These are phyloP conservation scores for Atta colombica DNA, from an alignment of 1,140 invertebrate species.

Conservation along the genomic window DNA sequence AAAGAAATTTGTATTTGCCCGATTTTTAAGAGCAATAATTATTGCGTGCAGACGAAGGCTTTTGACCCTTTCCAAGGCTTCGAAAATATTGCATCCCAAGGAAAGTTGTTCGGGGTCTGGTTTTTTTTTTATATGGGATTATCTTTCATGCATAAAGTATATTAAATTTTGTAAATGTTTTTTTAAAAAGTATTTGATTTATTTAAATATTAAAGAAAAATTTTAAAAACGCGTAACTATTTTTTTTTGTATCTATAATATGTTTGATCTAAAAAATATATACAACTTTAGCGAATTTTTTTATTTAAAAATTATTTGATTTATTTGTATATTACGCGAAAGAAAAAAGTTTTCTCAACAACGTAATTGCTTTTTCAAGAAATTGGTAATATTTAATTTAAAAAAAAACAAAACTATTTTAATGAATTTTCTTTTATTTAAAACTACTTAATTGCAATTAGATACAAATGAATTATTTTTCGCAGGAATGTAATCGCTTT, in stretches of 20 bases:
- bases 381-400: not conserved
- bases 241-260: not conserved
- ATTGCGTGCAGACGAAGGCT: conserved; percentile 37
- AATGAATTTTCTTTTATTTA: not conserved
- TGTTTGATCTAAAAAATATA: too few relatives aligned
- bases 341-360: not conserved
- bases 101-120: not conserved
- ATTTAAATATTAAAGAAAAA: not conserved
- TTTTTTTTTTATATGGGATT: not conserved
- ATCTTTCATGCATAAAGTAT: not conserved
- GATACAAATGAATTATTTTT: not conserved
- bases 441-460: not conserved
- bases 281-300: too few relatives aligned
- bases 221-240: not conserved
- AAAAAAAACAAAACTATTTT: not conserved
- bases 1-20: conserved; percentile 43
- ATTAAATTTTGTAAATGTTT: not conserved
- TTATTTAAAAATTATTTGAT: not conserved
- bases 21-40: conserved; percentile 51
- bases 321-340: not conserved
- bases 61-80: conserved; percentile 21
- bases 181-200: not conserved
- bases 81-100: not conserved
- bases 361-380: not conserved
- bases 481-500: not conserved